Base-by-base conservation (phyloP, 2,888 invertebrate species). In the Mimachlamys varia region DNA sequence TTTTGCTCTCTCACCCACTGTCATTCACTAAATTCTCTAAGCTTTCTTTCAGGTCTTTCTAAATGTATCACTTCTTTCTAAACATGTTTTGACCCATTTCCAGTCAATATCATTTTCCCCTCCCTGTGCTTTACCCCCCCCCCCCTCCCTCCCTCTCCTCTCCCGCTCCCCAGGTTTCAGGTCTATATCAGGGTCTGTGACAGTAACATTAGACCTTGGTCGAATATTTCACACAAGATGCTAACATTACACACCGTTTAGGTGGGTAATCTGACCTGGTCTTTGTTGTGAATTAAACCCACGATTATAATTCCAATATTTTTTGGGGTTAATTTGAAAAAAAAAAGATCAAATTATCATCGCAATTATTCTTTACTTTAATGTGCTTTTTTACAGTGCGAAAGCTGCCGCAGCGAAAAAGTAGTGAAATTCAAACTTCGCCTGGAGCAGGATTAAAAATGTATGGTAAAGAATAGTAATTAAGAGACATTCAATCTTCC, bases 381-480 rank as follows among this genome's bases (percentile, higher is more conserved):
- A 53, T 53, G 53, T 53, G 53, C 12, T 17, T 58, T 58, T 58
- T 58, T 58, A 19, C 3, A n/a, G 15, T 58, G 1, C 22, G n/a
- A 62, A 62, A 62, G 62, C 62, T 62, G 62, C 62, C n/a, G 62
- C 27, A 27, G 27, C 27, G 27, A 27, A 5, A 58, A 76, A 22
- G 62, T 33, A 76, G 76, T 76, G 76, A 76, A 76, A 76, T 76
- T 76, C 76, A 76, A 27, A 76, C 76, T 76, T 76, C 15, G 33
- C 76, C 76, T 76, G 13, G 2, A 7, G 76, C 10, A 33, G 7
- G 27, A 76, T 13, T 76, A 15, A 27, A 76, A 76, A 27, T 76
- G 12, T 76, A 76, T 76, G 5, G 22, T 33, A 33, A 76, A 76
- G 5, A 76, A 76, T 33, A 22, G 76, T 15, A 33, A 76, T 62